These are phyloP conservation scores for Drosophila orena DNA, from an alignment of 1,140 invertebrate species.

Conservation along the genomic window DNA sequence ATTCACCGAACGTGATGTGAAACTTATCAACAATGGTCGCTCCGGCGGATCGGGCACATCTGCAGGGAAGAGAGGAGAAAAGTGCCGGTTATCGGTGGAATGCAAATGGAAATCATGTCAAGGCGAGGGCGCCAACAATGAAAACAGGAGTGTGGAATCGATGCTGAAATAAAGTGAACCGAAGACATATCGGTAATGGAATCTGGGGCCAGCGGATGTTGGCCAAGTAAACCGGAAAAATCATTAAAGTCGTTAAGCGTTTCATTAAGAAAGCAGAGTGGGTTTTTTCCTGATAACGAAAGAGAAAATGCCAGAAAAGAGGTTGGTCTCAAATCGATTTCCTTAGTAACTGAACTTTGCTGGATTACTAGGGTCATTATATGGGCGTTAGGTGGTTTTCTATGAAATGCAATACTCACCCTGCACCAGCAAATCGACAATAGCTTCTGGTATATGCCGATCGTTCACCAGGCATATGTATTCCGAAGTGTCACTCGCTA, in stretches of 20 bases:
- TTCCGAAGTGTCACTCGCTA: slow-evolving; percentile 88
- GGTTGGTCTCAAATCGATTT: no score
- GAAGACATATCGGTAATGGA: slow-evolving; percentile 59
- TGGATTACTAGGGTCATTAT: no score
- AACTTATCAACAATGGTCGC: slow-evolving; percentile 89
- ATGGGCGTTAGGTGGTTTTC: background rate
- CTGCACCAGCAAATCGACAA: slow-evolving; percentile 88
- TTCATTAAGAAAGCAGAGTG: slow-evolving; percentile 42
- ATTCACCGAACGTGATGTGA: slow-evolving; percentile 90
- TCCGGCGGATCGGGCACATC: slow-evolving; percentile 90
- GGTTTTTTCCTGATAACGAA: background rate
- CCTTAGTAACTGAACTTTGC: no score
- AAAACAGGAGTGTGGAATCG: slow-evolving; percentile 36
- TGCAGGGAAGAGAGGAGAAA: slow-evolving; percentile 77
- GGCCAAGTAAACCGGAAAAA: slow-evolving; percentile 70
- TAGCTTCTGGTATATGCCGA: slow-evolving; percentile 87
- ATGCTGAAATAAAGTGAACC: slow-evolving; percentile 17
- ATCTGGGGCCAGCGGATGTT: slow-evolving; percentile 31
- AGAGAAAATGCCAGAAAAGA: background rate
- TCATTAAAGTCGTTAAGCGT: slow-evolving; percentile 68
- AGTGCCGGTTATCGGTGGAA: slow-evolving; percentile 64
- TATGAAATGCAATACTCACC: slow-evolving; percentile 85
- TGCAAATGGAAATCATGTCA: slow-evolving; percentile 72
- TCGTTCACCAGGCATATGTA: slow-evolving; percentile 90
- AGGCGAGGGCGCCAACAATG: slow-evolving; percentile 36